phyloP scores from a whole-genome alignment of 2,113 vertebrate genomes.

The Uropsilus gracilis region DNA sequence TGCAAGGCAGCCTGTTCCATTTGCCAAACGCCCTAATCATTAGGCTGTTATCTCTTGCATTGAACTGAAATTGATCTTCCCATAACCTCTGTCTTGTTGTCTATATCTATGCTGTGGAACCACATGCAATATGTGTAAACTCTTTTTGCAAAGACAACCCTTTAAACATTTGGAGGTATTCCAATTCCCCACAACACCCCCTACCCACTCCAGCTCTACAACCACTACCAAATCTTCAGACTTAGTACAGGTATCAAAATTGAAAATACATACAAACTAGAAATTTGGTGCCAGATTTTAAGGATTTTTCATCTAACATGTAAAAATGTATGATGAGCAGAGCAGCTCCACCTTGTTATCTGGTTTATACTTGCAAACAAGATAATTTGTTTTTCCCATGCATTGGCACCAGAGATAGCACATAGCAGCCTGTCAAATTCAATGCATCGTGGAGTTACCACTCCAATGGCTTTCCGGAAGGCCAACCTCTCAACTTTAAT shows the following conservation, averaged over 20 bases:
- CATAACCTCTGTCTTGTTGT: not conserved
- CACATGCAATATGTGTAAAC: not conserved
- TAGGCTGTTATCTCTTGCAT: conserved; percentile 4
- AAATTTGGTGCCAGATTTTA: not conserved
- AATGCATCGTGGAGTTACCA: conserved; percentile 60
- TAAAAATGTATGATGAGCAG: not conserved
- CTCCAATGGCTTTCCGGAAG: conserved; percentile 36
- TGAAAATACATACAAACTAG: not conserved
- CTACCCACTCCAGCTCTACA: not conserved
- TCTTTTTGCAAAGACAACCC: not conserved
- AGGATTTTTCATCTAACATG: not conserved
- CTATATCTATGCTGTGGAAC: not conserved
- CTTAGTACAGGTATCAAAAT: not conserved
- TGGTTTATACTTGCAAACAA: conserved; percentile 1
- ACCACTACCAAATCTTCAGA: not conserved
- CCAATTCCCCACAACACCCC: too few relatives aligned
- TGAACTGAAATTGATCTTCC: conserved; percentile 56
- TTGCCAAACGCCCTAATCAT: conserved; percentile 12
- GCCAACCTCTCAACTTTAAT: conserved; percentile 47
- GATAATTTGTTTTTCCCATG: conserved; percentile 23
- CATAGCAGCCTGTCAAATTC: conserved; percentile 59
- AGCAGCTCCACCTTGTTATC: not conserved
- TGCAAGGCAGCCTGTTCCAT: not conserved
- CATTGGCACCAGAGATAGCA: conserved; percentile 13
- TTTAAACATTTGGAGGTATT: not conserved